Conservation (phyloP, 2,113 vertebrate genomes). For the Toxotes jaculatrix region DNA sequence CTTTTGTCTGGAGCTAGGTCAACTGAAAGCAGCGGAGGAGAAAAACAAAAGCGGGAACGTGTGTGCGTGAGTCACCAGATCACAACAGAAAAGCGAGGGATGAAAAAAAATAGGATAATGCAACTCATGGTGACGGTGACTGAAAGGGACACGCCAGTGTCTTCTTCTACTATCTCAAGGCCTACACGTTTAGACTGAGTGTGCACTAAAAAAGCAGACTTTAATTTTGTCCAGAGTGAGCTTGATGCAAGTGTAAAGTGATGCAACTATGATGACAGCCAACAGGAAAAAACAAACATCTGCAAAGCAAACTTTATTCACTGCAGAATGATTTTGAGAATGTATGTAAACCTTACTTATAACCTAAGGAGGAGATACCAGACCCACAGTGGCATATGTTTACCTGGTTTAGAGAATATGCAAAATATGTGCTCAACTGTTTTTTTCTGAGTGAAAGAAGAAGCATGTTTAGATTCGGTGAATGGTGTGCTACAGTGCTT, state of each 20-base stretch:
- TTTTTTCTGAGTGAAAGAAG: not conserved
- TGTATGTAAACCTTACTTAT: constrained; percentile 1
- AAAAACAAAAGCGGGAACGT: constrained; percentile 47
- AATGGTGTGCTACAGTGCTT: not conserved
- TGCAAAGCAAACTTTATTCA: not conserved
- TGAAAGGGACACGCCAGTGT: constrained; percentile 38
- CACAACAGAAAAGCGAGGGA: constrained; percentile 43
- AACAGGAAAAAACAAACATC: constrained; percentile 3
- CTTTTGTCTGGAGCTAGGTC: constrained; percentile 68
- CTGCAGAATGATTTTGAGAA: not conserved
- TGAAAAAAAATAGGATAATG: constrained; percentile 22
- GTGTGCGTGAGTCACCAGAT: constrained; percentile 59
- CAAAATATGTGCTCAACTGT: constrained; percentile 1
- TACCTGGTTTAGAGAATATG: not conserved
- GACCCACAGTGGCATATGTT: not conserved
- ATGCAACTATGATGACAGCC: constrained; percentile 43
- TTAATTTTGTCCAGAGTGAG: constrained; percentile 39
- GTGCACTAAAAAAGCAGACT: constrained; percentile 28
- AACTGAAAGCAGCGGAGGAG: constrained; percentile 63
- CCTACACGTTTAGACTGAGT: constrained; percentile 12
- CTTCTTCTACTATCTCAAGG: constrained; percentile 26
- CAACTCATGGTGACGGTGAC: constrained; percentile 41
- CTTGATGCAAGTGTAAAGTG: constrained; percentile 36
- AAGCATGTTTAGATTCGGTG: not conserved
- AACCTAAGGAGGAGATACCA: not conserved